phyloP scores from a whole-genome alignment of 2,888 invertebrate species.

The Crossocerus cetratus region DNA sequence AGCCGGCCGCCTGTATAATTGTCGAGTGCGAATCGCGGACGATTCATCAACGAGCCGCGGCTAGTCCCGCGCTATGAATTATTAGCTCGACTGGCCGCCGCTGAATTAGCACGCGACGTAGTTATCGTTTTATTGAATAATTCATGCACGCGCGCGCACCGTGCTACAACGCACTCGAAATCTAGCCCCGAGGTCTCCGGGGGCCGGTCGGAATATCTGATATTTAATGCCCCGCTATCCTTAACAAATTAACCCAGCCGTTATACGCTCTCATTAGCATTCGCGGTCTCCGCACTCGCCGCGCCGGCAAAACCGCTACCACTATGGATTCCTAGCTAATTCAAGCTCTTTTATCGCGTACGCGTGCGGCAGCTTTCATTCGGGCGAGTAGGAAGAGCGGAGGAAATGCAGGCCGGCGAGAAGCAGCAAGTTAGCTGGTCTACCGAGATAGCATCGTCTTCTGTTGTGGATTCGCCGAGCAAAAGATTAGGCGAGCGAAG shows the following conservation, averaged over 20 bases:
- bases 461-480: conserved; percentile 17
- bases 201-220: conserved; percentile 4
- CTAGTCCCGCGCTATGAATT: conserved; percentile 40
- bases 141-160: conserved; percentile 39
- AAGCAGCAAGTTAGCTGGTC: not conserved
- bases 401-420: too few species aligned
- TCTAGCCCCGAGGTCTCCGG: not conserved
- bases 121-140: conserved; percentile 63
- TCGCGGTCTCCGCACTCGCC: too few species aligned
- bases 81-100: conserved; percentile 54
- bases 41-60: conserved; percentile 53
- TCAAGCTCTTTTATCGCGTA: not conserved
- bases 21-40: conserved; percentile 46
- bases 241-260: conserved; percentile 41
- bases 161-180: conserved; percentile 18
- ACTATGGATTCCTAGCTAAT: too few species aligned
- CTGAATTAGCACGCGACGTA: conserved; percentile 59
- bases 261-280: not conserved
- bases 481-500: conserved; percentile 41
- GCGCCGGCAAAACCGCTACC: too few species aligned
- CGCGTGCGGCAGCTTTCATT: not conserved
- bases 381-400: too few species aligned
- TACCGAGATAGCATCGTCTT: conserved; percentile 37
- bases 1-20: conserved; percentile 33
- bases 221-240: conserved; percentile 48